Percentiles rank a stretch among this genome's conserved stretches.
phyloP scores from a whole-genome alignment of 1,140 invertebrate species.

The Dreissena rostriformis region DNA sequence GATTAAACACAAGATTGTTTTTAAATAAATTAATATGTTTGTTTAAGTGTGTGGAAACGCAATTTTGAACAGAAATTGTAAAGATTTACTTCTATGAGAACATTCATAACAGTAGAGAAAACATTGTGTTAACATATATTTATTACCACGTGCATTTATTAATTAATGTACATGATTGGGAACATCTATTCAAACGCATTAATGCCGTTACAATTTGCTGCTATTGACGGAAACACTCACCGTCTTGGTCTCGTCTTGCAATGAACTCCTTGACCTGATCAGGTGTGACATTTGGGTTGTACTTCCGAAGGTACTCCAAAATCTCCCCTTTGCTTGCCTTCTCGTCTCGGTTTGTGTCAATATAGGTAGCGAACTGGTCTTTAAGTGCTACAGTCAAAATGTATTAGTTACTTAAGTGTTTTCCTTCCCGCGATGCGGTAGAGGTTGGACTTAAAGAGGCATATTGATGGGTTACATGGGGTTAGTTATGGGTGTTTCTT shows the following conservation, averaged over 20 bases:
- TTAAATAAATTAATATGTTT: no score
- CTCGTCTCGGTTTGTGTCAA: conserved; percentile 68
- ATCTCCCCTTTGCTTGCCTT: conserved; percentile 67
- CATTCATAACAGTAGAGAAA: neutral
- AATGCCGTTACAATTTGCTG: neutral
- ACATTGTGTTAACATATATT: neutral
- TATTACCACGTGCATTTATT: neutral
- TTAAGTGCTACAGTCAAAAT: conserved; percentile 63
- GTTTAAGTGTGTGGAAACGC: no score
- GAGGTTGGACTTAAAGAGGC: neutral
- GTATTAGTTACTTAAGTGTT: neutral
- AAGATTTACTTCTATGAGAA: neutral
- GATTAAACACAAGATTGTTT: no score
- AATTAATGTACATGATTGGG: neutral
- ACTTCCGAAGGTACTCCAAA: conserved; percentile 62
- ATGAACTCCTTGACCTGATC: conserved; percentile 63
- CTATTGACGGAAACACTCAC: conserved; percentile 49
- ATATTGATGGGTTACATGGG: neutral
- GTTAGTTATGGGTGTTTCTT: neutral
- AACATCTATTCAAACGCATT: neutral
- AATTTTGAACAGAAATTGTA: neutral
- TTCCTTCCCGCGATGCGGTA: neutral
- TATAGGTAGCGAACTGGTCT: conserved; percentile 64
- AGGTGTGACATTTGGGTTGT: conserved; percentile 63
- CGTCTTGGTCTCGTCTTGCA: conserved; percentile 66